Percentiles rank a stretch among this genome's conserved stretches.
Conservation (phyloP, 2,888 invertebrate genomes). For the Agonopterix alstromeriana region DNA sequence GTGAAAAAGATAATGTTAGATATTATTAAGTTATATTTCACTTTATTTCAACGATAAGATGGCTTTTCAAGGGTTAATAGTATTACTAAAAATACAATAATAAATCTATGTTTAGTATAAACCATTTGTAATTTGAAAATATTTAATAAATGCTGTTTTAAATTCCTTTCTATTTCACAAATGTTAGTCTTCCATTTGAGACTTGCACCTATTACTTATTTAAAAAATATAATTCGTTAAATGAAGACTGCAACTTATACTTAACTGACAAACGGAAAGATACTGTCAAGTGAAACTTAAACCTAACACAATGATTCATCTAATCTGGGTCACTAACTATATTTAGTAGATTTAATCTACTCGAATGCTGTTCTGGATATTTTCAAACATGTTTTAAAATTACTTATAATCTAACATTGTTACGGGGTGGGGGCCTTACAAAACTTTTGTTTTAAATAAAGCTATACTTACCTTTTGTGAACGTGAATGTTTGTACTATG, state of each 20-base stretch:
- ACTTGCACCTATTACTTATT: conserved; percentile 49
- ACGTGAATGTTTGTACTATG: conserved; percentile 53
- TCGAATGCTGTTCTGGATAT: conserved; percentile 23
- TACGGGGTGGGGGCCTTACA: conserved; percentile 42
- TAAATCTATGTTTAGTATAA: conserved; percentile 20
- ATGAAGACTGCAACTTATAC: conserved; percentile 27
- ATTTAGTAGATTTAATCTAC: conserved; percentile 68
- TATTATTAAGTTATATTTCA: too few species aligned
- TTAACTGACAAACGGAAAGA: conserved; percentile 27
- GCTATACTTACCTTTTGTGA: conserved; percentile 53
- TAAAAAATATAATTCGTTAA: conserved; percentile 26
- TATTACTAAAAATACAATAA: conserved; percentile 16
- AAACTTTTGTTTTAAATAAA: conserved; percentile 25
- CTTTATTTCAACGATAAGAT: too few species aligned
- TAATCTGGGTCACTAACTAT: conserved; percentile 42
- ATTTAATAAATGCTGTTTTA: conserved; percentile 27
- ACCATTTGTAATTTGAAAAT: conserved; percentile 12
- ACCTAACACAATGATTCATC: conserved; percentile 44
- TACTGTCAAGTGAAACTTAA: conserved; percentile 42
- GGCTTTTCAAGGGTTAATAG: too few species aligned
- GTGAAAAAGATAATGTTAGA: too few species aligned
- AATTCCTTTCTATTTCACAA: not conserved
- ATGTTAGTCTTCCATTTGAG: conserved; percentile 48
- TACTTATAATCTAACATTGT: conserved; percentile 41
- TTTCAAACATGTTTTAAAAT: conserved; percentile 37